Evolutionary conservation across 1,140 invertebrate genomes (phyloP).

Genomic region (Bombus superbus): DNA sequence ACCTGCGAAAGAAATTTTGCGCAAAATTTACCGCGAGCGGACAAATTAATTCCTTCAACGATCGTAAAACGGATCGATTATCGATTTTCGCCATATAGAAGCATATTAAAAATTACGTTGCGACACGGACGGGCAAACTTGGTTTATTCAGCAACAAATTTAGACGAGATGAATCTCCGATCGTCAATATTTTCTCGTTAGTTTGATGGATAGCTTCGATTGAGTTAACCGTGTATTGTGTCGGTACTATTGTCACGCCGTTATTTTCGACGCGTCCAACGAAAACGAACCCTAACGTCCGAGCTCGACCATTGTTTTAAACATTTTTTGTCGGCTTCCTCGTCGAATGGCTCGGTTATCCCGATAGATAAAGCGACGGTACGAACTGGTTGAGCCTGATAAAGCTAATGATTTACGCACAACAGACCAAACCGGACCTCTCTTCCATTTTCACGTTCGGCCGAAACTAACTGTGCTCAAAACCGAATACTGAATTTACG

Average conservation of each 20-base stretch:
- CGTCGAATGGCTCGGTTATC: constrained; percentile 74
- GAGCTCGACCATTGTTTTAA: constrained; percentile 69
- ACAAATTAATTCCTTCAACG: not conserved
- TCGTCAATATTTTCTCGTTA: constrained; percentile 45
- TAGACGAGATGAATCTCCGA: constrained; percentile 29
- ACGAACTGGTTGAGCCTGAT: constrained; percentile 78
- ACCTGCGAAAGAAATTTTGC: not conserved
- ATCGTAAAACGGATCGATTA: too few species aligned
- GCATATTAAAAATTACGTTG: not conserved
- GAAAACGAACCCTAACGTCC: constrained; percentile 42
- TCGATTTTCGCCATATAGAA: too few species aligned
- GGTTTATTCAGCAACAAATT: constrained; percentile 1
- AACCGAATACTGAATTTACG: constrained; percentile 71
- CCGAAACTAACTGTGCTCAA: constrained; percentile 66
- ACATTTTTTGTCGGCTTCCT: constrained; percentile 70
- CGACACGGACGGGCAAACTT: not conserved
- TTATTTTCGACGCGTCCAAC: constrained; percentile 53
- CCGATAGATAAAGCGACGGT: constrained; percentile 78
- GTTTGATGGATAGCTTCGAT: constrained; percentile 35
- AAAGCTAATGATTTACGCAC: constrained; percentile 80
- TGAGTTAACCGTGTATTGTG: constrained; percentile 33
- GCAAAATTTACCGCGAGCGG: not conserved
- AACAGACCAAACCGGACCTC: constrained; percentile 25
- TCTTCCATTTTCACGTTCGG: constrained; percentile 66
- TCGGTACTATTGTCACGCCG: constrained; percentile 44